These are phyloP conservation scores for Drosophila algonquin DNA, from an alignment of 2,888 invertebrate species.

Conservation along the genomic window DNA sequence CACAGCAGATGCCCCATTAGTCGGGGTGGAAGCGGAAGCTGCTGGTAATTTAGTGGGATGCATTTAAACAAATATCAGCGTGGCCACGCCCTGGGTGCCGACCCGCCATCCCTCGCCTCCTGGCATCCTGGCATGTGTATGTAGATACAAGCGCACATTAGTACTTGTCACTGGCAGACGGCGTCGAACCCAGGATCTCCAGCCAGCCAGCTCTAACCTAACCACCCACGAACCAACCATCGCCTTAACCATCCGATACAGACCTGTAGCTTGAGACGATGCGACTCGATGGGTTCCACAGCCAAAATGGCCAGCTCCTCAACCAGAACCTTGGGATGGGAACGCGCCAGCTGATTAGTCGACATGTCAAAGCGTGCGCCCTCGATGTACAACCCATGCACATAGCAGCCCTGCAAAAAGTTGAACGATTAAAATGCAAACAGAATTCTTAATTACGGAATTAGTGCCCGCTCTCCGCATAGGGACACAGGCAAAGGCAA, in stretches of 20 bases:
- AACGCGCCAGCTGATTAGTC: constrained; percentile 88
- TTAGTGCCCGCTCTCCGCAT: constrained; percentile 50
- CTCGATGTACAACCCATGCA: constrained; percentile 92
- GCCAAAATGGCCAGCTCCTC: constrained; percentile 93
- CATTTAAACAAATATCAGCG: constrained; percentile 76
- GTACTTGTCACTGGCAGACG: constrained; percentile 78
- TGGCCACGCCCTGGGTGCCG: constrained; percentile 33
- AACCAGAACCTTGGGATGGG: constrained; percentile 92
- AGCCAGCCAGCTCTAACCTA: constrained; percentile 1
- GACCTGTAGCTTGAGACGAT: constrained; percentile 92
- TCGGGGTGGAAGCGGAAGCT: constrained; percentile 41
- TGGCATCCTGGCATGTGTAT: constrained; percentile 36
- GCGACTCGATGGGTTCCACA: constrained; percentile 93
- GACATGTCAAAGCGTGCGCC: constrained; percentile 93
- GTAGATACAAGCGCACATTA: constrained; percentile 71
- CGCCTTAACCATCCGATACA: constrained; percentile 31
- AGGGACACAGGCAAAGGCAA: neutral
- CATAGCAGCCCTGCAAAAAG: constrained; percentile 88
- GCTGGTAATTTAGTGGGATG: constrained; percentile 71
- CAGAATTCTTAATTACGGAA: constrained; percentile 77
- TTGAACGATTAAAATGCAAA: constrained; percentile 76
- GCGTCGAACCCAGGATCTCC: constrained; percentile 40
- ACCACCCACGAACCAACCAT: neutral
- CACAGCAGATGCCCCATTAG: constrained; percentile 74
- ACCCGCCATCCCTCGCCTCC: neutral